These are phyloP conservation scores for Chironomus tentans DNA, from an alignment of 2,888 invertebrate species.

Conservation along the genomic window DNA sequence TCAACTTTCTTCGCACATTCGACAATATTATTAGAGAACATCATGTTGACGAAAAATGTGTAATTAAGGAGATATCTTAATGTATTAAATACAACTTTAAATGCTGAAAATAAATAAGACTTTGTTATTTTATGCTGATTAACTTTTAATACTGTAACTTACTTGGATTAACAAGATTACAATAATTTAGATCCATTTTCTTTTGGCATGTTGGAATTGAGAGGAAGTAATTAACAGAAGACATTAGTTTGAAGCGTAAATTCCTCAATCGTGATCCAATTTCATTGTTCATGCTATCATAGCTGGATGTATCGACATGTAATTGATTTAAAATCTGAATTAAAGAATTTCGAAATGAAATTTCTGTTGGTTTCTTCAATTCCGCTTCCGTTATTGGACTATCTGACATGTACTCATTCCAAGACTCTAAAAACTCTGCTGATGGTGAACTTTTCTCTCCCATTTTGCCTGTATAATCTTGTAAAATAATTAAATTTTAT, in stretches of 20 bases:
- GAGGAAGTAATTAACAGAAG: neutral
- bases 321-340: neutral
- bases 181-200: neutral
- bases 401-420: neutral
- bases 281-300: neutral
- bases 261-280: neutral
- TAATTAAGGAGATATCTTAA: slow-evolving; percentile 3
- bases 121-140: neutral
- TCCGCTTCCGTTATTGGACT: neutral
- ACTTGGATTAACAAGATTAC: neutral
- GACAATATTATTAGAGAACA: neutral
- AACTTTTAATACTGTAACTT: neutral
- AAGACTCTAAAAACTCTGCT: neutral
- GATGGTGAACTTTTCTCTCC: neutral
- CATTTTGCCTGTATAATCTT: neutral
- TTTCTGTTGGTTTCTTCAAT: neutral
- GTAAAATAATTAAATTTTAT: neutral
- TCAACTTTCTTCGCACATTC: neutral
- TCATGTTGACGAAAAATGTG: neutral
- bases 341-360: neutral
- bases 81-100: neutral
- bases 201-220: neutral
- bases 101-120: neutral
- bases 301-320: neutral
- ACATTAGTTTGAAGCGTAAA: neutral